Conservation (phyloP, 2,113 vertebrate species). For the Shinisaurus crocodilurus region DNA sequence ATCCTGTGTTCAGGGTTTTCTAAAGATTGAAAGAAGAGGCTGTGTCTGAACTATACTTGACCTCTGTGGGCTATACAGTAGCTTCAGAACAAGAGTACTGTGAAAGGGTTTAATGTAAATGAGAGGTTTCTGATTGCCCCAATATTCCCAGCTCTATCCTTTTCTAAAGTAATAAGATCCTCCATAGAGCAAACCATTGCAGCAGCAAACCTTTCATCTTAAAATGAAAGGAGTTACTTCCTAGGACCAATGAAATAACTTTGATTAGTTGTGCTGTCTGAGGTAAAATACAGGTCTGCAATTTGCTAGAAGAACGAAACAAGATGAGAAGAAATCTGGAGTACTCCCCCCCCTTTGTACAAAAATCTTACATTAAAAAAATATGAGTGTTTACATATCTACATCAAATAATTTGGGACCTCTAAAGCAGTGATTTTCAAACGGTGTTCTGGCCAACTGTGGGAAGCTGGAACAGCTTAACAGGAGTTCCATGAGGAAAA, state of each 20-base stretch:
- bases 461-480: neutral
- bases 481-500: neutral
- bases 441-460: neutral
- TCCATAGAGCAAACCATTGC: neutral
- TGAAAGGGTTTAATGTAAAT: conserved; percentile 20
- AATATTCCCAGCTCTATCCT: accelerated
- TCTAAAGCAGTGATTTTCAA: neutral
- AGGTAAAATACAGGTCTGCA: neutral
- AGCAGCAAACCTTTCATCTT: neutral
- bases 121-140: neutral
- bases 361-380: neutral
- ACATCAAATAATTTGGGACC: conserved; percentile 10
- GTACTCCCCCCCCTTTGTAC: neutral
- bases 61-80: neutral
- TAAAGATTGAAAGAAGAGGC: neutral
- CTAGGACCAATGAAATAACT: conserved; percentile 4
- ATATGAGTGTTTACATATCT: neutral
- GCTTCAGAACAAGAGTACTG: conserved; percentile 4
- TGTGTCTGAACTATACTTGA: neutral
- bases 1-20: neutral
- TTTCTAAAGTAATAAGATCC: conserved; percentile 16
- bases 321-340: neutral
- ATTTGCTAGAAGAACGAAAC: conserved; percentile 13
- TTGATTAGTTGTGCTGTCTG: conserved; percentile 9
- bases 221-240: conserved; percentile 16